These are phyloP conservation scores for Sapajus apella DNA, from an alignment of 2,113 vertebrate genomes.

Conservation along the genomic window DNA sequence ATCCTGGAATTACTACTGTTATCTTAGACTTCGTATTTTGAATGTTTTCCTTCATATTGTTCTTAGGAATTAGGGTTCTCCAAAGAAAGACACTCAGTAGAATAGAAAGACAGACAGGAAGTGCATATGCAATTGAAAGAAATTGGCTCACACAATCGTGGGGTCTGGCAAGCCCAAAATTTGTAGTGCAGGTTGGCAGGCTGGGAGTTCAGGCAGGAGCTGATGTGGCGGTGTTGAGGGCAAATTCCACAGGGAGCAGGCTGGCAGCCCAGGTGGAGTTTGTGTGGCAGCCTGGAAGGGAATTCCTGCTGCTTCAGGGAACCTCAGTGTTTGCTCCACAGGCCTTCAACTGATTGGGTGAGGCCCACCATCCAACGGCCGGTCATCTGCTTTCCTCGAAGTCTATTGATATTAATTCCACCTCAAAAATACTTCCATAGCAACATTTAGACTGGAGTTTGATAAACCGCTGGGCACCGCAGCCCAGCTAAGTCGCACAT, in stretches of 20 bases:
- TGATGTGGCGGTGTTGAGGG: not conserved
- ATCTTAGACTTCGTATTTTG: not conserved
- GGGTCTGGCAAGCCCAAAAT: too few relatives aligned
- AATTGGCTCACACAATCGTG: too few relatives aligned
- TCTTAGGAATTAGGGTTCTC: not conserved
- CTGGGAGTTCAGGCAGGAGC: not conserved
- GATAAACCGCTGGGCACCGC: too few relatives aligned
- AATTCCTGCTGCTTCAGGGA: fast-evolving
- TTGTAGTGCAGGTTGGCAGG: not conserved
- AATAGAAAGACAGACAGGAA: not conserved
- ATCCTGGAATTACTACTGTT: not conserved
- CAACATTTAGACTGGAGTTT: not conserved
- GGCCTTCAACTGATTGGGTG: not conserved
- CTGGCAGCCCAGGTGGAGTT: not conserved
- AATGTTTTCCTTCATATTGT: not conserved
- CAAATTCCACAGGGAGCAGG: not conserved
- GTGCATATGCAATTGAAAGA: not conserved
- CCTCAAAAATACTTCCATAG: not conserved
- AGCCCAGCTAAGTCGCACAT: fast-evolving
- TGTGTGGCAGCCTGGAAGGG: fast-evolving
- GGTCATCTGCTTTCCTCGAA: not conserved
- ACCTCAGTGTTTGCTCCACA: not conserved
- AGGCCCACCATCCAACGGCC: not conserved
- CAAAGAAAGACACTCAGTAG: not conserved
- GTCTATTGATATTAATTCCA: fast-evolving